Evolutionary conservation across 2,113 vertebrate species (phyloP), one percentile per base, ranked within the genome.

Genomic region (Cryptomyrus ogoouensis): DNA sequence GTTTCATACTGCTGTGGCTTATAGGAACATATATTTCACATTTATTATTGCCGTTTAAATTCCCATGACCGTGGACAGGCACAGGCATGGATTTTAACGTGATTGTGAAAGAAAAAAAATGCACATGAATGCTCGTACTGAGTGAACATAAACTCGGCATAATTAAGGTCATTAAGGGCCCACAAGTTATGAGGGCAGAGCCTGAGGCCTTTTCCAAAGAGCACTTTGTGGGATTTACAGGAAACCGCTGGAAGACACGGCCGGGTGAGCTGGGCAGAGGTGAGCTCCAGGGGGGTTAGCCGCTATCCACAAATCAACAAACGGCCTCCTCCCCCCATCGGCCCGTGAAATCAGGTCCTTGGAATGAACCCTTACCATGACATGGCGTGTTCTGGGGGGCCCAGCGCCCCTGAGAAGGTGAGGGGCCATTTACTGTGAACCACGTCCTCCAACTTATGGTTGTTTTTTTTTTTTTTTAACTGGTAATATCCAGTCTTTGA

Each of bases 131-230:
- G 3, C 3, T 66, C 9, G n/a, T 31, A 31, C n/a, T 1, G 62
- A 31, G 62, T 31, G 24, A 66, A 27, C 62, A 66, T 66, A 66
- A 66, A 66, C 62, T 12, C 31, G 62, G 62, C n/a, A 66, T 66
- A 66, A 66, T 66, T 66, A 66, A 31, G 9, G 62, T 66, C 62
- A 27, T 66, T 66, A 66, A 66, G 27, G 62, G 10, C 62, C 62
- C 62, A 31, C 19, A 19, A 70, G 15, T 77, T 19, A 77, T 31
- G 31, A 39, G 35, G 35, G 13, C 74, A 42, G 74, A 83, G 50
- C 80, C 39, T 27, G 27, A 84, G 89, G 77, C 12, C 7, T 15
- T 89, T 89, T 89, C 74, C 50, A 89, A 21, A 84, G 77, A 84
- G 74, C 49, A 44, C 31, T 80, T 42, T 49, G 74, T 10, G 53